phyloP scores from a whole-genome alignment of 2,888 invertebrate genomes.

The Imbricaverruca yamaguchii region DNA sequence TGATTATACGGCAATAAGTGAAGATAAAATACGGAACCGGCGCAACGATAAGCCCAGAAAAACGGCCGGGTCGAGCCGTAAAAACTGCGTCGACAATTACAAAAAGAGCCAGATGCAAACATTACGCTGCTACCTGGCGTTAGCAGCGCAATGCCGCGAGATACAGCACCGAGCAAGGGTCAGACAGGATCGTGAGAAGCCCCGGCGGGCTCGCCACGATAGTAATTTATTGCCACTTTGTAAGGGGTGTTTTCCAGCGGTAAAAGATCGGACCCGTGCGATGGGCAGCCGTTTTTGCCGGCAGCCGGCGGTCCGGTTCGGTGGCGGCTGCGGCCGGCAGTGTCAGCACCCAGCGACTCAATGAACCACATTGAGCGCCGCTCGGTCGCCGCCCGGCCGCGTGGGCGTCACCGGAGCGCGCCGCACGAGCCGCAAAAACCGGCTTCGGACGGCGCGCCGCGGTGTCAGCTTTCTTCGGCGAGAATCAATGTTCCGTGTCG shows the following conservation, averaged over 20 bases:
- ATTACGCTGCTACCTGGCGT: constrained; percentile 2
- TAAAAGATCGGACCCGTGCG: neutral
- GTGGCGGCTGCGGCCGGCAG: neutral
- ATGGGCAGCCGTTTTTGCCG: neutral
- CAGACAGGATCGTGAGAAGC: neutral
- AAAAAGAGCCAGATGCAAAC: constrained; percentile 5
- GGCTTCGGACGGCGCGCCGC: neutral
- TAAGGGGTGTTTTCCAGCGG: neutral
- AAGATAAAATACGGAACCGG: neutral
- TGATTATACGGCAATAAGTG: constrained; percentile 4
- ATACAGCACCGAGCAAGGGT: neutral
- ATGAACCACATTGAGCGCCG: neutral
- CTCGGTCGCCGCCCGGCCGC: neutral
- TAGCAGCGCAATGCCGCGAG: neutral
- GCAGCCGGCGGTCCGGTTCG: neutral
- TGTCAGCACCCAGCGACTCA: neutral
- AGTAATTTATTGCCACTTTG: constrained; percentile 2
- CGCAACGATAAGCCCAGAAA: neutral
- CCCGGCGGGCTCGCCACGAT: neutral
- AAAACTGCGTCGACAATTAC: neutral
- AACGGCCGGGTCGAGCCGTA: neutral
- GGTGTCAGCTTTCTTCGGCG: neutral
- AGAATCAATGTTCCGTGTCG: neutral
- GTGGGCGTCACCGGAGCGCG: neutral
- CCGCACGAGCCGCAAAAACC: neutral